A percentile compares a stretch with the other conserved stretches of the same genome.
phyloP scores from a whole-genome alignment of 1,140 invertebrate genomes.

The Ostrea edulis region DNA sequence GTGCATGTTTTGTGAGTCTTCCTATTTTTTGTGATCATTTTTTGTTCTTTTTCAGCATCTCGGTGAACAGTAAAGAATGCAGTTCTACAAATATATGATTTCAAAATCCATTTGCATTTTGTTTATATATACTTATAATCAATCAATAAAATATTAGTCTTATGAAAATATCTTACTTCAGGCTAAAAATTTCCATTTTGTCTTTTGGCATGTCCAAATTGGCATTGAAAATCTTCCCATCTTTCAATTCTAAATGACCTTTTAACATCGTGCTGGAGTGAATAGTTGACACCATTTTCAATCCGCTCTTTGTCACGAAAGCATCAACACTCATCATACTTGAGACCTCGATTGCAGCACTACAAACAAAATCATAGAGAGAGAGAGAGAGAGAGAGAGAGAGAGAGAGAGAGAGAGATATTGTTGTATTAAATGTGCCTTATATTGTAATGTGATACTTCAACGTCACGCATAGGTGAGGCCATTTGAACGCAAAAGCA shows the following conservation, averaged over 20 bases:
- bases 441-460: neutral
- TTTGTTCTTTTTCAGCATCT: constrained; percentile 65
- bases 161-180: constrained; percentile 81
- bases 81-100: constrained; percentile 62
- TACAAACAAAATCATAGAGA: constrained; percentile 78
- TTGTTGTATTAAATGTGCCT: neutral
- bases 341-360: constrained; percentile 89
- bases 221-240: constrained; percentile 84
- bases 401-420: no score
- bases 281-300: constrained; percentile 89
- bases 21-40: constrained; percentile 80
- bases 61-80: constrained; percentile 71
- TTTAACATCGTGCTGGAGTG: constrained; percentile 91
- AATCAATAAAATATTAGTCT: neutral
- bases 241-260: constrained; percentile 85
- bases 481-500: neutral
- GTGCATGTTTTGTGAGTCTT: constrained; percentile 82
- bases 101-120: neutral
- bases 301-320: constrained; percentile 87
- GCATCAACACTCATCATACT: constrained; percentile 91
- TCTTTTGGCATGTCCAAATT: constrained; percentile 90
- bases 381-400: no score
- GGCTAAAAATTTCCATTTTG: constrained; percentile 89
- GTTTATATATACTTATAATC: neutral
- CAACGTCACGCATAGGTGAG: no score